A percentile compares a stretch with the other conserved stretches of the same genome.
These are phyloP conservation scores for Sicus ferrugineus DNA, from an alignment of 2,888 invertebrate species.

Conservation along the genomic window DNA sequence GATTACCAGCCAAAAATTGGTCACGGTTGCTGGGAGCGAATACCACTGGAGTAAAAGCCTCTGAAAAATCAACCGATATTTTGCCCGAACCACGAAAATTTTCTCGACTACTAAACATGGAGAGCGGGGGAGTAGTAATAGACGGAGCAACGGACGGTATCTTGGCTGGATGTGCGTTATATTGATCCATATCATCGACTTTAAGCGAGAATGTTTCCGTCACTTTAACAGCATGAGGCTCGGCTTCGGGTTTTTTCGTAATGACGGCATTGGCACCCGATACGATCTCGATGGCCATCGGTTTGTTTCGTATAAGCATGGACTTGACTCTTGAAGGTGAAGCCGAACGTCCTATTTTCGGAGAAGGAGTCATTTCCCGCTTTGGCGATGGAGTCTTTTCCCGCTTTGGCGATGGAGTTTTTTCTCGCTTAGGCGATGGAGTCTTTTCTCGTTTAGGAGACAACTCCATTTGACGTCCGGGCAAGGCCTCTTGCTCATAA, in stretches of 20 bases:
- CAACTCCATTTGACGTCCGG: slow-evolving; percentile 44
- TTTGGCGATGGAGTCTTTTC: slow-evolving; percentile 28
- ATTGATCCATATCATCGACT: slow-evolving; percentile 64
- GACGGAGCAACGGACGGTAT: slow-evolving; percentile 33
- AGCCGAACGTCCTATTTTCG: slow-evolving; percentile 45
- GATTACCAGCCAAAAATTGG: slow-evolving; percentile 54
- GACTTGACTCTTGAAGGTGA: slow-evolving; percentile 50
- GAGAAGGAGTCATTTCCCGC: slow-evolving; percentile 26
- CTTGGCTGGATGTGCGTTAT: slow-evolving; percentile 47
- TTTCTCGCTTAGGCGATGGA: slow-evolving; percentile 37
- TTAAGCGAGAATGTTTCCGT: slow-evolving; percentile 62
- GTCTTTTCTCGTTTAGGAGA: slow-evolving; percentile 44
- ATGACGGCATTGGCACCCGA: slow-evolving; percentile 45
- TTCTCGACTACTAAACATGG: slow-evolving; percentile 55
- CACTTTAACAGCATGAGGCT: slow-evolving; percentile 56
- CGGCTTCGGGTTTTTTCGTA: slow-evolving; percentile 50
- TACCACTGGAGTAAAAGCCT: slow-evolving; percentile 57
- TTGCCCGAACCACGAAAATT: slow-evolving; percentile 48
- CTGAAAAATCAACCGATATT: slow-evolving; percentile 48
- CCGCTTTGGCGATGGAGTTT: slow-evolving; percentile 29
- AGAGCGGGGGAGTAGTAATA: slow-evolving; percentile 45
- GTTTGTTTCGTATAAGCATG: slow-evolving; percentile 50
- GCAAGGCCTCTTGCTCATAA: slow-evolving; percentile 29
- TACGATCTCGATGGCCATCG: slow-evolving; percentile 51
- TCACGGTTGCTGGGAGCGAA: slow-evolving; percentile 43